Percentiles rank a stretch among this genome's conserved stretches.
phyloP scores from a whole-genome alignment of 2,113 vertebrate genomes.

The Glaucidium brasilianum region DNA sequence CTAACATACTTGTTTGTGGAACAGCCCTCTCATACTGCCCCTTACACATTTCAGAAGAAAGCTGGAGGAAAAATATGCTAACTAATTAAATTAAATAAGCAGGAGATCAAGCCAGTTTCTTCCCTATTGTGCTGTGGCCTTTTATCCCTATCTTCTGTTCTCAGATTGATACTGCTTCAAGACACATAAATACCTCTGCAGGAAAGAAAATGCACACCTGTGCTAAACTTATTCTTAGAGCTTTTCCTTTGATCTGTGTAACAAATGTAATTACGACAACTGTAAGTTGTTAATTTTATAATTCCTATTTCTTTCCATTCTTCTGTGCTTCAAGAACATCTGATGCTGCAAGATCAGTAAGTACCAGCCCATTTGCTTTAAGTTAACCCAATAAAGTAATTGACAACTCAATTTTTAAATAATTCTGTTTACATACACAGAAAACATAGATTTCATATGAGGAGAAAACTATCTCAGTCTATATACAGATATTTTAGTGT shows the following conservation, averaged over 20 bases:
- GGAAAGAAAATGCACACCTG: constrained; percentile 38
- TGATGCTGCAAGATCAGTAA: neutral
- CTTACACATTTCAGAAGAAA: neutral
- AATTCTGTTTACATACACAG: neutral
- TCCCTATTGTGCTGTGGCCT: neutral
- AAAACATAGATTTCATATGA: neutral
- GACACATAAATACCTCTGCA: neutral
- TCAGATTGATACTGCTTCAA: neutral
- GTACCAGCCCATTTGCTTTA: neutral
- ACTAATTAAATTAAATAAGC: constrained; percentile 48
- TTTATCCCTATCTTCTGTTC: neutral
- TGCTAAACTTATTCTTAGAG: neutral
- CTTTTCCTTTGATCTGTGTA: neutral
- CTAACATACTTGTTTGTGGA: neutral
- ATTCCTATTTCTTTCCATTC: neutral
- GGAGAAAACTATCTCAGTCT: neutral
- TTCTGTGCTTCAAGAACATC: neutral
- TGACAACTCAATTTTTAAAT: neutral
- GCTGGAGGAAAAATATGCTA: constrained; percentile 18
- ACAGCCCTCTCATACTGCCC: neutral
- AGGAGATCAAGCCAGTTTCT: constrained; percentile 25
- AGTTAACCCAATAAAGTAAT: neutral
- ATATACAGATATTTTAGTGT: neutral
- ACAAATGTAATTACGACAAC: neutral
- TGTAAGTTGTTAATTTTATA: neutral